Evolutionary conservation across 1,140 invertebrate genomes (phyloP), one percentile per base, ranked within the genome.

Genomic region (Bombus waltoni): DNA sequence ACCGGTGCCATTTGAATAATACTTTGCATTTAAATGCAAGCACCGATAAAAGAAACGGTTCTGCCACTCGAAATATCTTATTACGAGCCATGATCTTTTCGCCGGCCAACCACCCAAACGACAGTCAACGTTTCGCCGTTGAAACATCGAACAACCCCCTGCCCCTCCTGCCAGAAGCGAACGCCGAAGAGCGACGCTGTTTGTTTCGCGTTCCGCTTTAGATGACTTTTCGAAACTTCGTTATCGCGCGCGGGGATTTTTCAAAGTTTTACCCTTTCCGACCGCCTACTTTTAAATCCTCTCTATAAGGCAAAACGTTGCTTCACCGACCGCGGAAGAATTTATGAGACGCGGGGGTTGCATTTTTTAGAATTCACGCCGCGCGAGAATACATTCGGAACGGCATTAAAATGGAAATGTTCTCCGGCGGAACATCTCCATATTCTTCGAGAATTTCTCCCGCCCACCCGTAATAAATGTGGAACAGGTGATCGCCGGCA

Each of bases 11-110:
- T 94, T 94, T 94, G 93, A 94, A 94, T 94, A 94, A 94, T 94
- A 94, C 94, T 94, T 94, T 94, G 94, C 93, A 94, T 94, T 94
- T 93, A 94, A 94, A 94, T 94, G 93, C 90, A 85, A 83, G 70
- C 85, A 57, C 81, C 91, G 93, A 94, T 94, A 94, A 94, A 94
- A 94, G 92, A 94, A 94, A 94, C 91, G 91, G 91, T 88, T 87
- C 88, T 59, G 85, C 91, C 91, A 93, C 92, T 94, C 93, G 92
- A 94, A 94, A 94, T 93, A 94, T 94, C 92, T 92, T 92, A 94
- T 94, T 94, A 94, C 92, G 90, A 74, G 87, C 92, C 91, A 94
- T 94, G 93, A 94, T 94, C 92, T 89, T 89, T 89, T 84, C 78
- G 86, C 59, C 86, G 86, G 40, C 59, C 74, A 62, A 22, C 79